Conservation (phyloP, 2,888 invertebrate species). For the Drosophila setosimentum region DNA sequence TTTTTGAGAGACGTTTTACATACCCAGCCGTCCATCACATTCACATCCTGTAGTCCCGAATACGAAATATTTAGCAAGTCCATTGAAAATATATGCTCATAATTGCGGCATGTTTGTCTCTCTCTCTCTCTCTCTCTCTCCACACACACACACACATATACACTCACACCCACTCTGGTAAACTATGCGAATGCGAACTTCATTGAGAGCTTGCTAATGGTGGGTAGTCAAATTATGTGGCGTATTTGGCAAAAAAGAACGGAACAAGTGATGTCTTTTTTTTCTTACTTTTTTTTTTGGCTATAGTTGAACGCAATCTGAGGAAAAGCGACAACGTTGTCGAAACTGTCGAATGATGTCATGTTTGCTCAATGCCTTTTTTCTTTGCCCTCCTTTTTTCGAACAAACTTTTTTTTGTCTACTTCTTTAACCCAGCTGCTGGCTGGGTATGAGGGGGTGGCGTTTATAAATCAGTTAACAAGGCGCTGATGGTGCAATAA, state of each 20-base stretch:
- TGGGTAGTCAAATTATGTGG: constrained; percentile 19
- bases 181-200: constrained; percentile 23
- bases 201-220: constrained; percentile 36
- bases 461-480: constrained; percentile 77
- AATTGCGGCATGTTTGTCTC: constrained; percentile 45
- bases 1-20: constrained; percentile 36
- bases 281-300: constrained; percentile 23
- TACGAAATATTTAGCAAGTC: constrained; percentile 39
- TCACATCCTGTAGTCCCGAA: constrained; percentile 19
- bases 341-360: constrained; percentile 75
- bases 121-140: too few species aligned
- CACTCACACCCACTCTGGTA: constrained; percentile 1
- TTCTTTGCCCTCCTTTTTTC: constrained; percentile 6
- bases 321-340: constrained; percentile 67
- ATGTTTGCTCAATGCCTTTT: constrained; percentile 56
- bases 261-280: constrained; percentile 2
- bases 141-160: neutral
- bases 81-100: constrained; percentile 60
- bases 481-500: constrained; percentile 81
- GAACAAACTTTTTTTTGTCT: constrained; percentile 45
- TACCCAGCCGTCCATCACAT: constrained; percentile 10
- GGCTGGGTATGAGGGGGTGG: neutral
- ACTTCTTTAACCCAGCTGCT: constrained; percentile 34
- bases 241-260: neutral
- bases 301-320: constrained; percentile 34